These are phyloP conservation scores for Nestor notabilis DNA, from an alignment of 2,113 vertebrate genomes.

Conservation along the genomic window DNA sequence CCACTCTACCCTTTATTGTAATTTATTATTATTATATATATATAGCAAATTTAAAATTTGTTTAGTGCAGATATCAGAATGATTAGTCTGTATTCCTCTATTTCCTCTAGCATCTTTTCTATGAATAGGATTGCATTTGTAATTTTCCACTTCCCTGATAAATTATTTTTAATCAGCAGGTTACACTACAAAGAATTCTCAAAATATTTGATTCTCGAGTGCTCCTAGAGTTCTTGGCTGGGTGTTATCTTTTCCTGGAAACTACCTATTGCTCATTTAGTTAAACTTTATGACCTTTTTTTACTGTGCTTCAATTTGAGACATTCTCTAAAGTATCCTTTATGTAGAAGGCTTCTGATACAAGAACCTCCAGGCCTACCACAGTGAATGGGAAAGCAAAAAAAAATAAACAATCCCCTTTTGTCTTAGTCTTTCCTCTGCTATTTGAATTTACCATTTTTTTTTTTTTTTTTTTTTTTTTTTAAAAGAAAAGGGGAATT, in stretches of 20 bases:
- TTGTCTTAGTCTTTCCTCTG: neutral
- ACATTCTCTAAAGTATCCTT: neutral
- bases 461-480: neutral
- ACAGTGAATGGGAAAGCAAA: neutral
- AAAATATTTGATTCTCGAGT: neutral
- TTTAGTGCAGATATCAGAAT: neutral
- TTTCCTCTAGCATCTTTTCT: neutral
- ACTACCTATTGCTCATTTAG: neutral
- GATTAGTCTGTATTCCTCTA: neutral
- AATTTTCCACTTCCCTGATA: neutral
- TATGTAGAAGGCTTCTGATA: neutral
- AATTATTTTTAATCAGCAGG: neutral
- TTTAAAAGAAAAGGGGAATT: too few species aligned
- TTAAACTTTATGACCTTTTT: neutral
- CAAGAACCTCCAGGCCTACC: neutral
- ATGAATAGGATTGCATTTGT: neutral
- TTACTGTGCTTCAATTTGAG: neutral
- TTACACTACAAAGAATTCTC: neutral
- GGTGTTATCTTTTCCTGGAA: neutral
- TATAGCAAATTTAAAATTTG: neutral
- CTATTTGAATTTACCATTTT: neutral
- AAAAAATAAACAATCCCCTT: accelerated
- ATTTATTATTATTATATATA: neutral
- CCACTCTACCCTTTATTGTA: neutral
- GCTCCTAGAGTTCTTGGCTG: neutral